Conservation (phyloP, 2,888 invertebrate genomes). For the Sinelater perroti region DNA sequence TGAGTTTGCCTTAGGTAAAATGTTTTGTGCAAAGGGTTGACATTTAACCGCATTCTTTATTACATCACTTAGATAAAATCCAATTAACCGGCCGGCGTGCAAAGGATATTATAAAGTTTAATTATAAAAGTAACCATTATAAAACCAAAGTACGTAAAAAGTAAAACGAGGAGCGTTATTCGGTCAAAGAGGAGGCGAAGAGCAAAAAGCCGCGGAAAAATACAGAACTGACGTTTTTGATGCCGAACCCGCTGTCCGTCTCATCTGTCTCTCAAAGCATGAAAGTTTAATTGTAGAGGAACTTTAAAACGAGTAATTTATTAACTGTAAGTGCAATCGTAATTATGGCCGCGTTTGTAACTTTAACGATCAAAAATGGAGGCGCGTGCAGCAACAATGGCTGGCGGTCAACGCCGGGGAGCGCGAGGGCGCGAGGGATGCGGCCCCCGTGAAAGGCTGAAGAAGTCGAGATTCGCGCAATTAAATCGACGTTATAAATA, state of each 20-base stretch:
- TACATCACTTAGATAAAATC: slow-evolving; percentile 50
- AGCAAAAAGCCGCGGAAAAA: slow-evolving; percentile 4
- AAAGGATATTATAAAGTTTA: slow-evolving; percentile 50
- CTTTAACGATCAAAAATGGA: slow-evolving; percentile 6
- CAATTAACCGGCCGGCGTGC: slow-evolving; percentile 48
- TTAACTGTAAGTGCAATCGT: slow-evolving; percentile 1
- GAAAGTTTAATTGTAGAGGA: too few relatives aligned
- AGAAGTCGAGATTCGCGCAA: slow-evolving; percentile 33
- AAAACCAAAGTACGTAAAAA: slow-evolving; percentile 31
- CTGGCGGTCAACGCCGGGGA: neutral
- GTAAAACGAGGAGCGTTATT: slow-evolving; percentile 18
- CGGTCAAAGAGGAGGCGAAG: slow-evolving; percentile 22
- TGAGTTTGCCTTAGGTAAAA: slow-evolving; percentile 43
- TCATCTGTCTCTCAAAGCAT: too few relatives aligned
- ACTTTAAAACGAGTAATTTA: slow-evolving; percentile 2
- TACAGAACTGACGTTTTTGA: neutral
- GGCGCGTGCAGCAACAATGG: neutral
- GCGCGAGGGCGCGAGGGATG: neutral
- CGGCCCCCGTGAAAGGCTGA: slow-evolving; percentile 19
- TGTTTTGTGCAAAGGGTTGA: slow-evolving; percentile 43
- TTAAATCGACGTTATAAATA: slow-evolving; percentile 47
- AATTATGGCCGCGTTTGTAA: slow-evolving; percentile 1
- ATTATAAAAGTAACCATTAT: slow-evolving; percentile 47
- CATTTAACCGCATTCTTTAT: slow-evolving; percentile 47
- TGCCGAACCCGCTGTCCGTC: too few relatives aligned